A percentile compares a stretch with the other conserved stretches of the same genome.
These are phyloP conservation scores for Agrochola lychnidis DNA, from an alignment of 2,888 invertebrate genomes.

Conservation along the genomic window DNA sequence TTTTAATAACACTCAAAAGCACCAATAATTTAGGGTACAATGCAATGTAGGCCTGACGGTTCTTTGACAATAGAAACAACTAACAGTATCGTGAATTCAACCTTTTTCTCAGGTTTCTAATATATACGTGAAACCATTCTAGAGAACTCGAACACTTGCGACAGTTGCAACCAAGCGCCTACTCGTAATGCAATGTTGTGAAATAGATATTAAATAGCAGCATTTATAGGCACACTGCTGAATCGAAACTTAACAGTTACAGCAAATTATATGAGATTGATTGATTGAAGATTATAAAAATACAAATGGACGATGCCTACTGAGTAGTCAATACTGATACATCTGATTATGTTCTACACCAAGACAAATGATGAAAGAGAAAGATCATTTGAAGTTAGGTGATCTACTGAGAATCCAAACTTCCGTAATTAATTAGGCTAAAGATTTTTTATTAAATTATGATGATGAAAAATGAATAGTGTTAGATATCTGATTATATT, in stretches of 20 bases:
- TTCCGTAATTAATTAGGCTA: not conserved
- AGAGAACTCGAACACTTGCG: conserved; percentile 3
- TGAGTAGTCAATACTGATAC: not conserved
- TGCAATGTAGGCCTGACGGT: not conserved
- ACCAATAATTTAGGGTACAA: not conserved
- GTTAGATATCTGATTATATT: not conserved
- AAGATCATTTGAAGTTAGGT: not conserved
- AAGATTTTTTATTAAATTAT: not conserved
- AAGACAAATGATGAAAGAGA: not conserved
- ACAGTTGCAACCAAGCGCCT: not conserved
- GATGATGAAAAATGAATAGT: not conserved
- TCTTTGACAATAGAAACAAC: conserved; percentile 5
- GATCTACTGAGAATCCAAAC: not conserved
- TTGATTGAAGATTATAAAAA: not conserved
- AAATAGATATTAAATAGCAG: not conserved
- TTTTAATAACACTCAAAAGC: not conserved
- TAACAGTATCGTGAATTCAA: conserved; percentile 1
- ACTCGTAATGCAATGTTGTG: conserved; percentile 8
- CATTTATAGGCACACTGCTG: too few species aligned
- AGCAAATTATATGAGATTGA: not conserved
- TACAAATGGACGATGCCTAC: not conserved
- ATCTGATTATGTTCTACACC: not conserved
- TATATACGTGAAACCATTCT: conserved; percentile 19
- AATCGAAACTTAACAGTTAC: not conserved
- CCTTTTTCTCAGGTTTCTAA: conserved; percentile 10